Percentiles rank a stretch among this genome's conserved stretches.
Evolutionary conservation across 2,888 invertebrate species (phyloP).

Genomic region (Drosophila melanosoma): DNA sequence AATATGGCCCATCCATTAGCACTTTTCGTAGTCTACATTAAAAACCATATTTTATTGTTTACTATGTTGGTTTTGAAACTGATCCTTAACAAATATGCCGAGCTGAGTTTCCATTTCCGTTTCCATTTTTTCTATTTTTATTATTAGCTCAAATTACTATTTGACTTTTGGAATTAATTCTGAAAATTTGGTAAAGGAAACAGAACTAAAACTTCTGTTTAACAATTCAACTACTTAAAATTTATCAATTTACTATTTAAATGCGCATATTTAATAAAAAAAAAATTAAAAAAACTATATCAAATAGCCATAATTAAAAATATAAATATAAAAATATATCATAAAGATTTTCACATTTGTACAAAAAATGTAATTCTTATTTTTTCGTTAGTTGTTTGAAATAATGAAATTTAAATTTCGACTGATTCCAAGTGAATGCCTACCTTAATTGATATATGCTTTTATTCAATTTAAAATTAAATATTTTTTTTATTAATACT

Average conservation of each 20-base stretch:
- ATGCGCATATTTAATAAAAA: background rate
- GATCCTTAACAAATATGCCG: background rate
- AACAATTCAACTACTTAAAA: background rate
- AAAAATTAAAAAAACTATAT: background rate
- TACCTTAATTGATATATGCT: background rate
- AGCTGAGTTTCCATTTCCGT: background rate
- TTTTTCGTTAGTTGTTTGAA: background rate
- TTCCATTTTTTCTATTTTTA: background rate
- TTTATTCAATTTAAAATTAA: background rate
- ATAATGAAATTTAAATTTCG: background rate
- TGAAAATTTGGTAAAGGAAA: background rate
- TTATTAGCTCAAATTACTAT: background rate
- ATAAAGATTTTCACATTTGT: background rate
- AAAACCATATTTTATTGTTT: background rate
- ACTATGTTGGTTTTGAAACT: background rate
- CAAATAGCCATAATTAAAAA: background rate
- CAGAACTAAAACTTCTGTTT: background rate
- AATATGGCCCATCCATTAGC: slow-evolving; percentile 17
- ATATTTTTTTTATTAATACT: background rate
- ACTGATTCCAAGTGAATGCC: background rate
- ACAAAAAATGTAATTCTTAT: background rate
- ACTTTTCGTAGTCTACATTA: background rate
- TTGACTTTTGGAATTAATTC: background rate
- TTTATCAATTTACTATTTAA: background rate
- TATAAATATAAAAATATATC: background rate